phyloP scores from a whole-genome alignment of 2,113 vertebrate genomes.

The Zonotrichia leucophrys region DNA sequence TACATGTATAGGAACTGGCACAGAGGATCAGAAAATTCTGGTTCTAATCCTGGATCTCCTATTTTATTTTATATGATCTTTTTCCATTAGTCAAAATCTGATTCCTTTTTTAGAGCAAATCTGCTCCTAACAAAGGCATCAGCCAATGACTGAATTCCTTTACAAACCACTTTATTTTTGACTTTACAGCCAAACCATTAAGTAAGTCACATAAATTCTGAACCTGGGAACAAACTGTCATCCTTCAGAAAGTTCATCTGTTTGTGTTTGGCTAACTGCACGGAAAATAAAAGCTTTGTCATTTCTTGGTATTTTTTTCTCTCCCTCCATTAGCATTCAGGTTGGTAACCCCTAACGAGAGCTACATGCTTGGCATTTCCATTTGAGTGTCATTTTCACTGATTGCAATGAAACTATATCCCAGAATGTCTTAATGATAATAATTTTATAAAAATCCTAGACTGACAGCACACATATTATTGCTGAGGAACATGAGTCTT shows the following conservation, averaged over 20 bases:
- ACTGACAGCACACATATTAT: neutral
- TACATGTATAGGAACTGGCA: neutral
- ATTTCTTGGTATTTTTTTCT: neutral
- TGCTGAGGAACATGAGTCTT: neutral
- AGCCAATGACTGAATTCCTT: constrained; percentile 42
- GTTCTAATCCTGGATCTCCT: constrained; percentile 5
- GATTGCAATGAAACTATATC: neutral
- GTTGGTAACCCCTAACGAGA: neutral
- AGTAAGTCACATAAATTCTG: constrained; percentile 41
- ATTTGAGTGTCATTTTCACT: neutral
- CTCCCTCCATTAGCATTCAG: neutral
- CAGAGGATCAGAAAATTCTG: neutral
- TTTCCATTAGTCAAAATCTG: constrained; percentile 45
- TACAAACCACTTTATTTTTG: constrained; percentile 54
- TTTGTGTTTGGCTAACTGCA: constrained; percentile 19
- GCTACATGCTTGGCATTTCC: neutral
- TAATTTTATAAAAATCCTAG: neutral
- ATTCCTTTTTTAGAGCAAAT: constrained; percentile 38
- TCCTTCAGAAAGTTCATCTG: constrained; percentile 45
- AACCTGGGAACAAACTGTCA: constrained; percentile 49
- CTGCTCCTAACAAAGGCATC: constrained; percentile 28
- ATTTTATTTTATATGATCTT: constrained; percentile 34
- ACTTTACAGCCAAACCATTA: constrained; percentile 58
- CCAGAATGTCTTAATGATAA: neutral
- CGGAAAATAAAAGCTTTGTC: constrained; percentile 33